phyloP scores from a whole-genome alignment of 2,113 vertebrate genomes.

The Shinisaurus crocodilurus region DNA sequence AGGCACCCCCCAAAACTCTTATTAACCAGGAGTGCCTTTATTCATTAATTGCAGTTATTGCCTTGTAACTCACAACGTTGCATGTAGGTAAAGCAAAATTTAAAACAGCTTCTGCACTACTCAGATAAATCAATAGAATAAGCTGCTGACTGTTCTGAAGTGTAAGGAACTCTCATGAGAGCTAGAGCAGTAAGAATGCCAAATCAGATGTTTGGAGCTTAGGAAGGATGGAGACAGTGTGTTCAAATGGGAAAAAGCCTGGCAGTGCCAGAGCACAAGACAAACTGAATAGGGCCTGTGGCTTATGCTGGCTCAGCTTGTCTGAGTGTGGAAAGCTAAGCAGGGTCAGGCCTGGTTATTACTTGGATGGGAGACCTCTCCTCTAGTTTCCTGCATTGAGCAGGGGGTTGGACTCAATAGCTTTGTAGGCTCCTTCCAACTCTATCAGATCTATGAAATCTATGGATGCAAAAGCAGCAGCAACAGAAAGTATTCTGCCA shows the following conservation, averaged over 20 bases:
- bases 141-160: conserved; percentile 21
- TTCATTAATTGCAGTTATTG: conserved; percentile 20
- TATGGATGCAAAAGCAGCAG: background rate
- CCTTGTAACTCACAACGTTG: conserved; percentile 1
- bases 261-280: background rate
- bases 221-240: background rate
- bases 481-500: background rate
- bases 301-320: no score
- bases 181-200: conserved; percentile 2
- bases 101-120: background rate
- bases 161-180: conserved; percentile 11
- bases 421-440: no score
- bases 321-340: no score
- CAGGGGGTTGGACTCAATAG: no score
- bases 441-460: no score
- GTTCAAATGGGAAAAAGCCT: conserved; percentile 2
- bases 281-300: background rate
- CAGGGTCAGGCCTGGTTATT: no score
- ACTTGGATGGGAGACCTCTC: no score
- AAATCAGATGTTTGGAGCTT: conserved; percentile 10
- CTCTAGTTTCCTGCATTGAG: no score
- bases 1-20: background rate
- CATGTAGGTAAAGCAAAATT: conserved; percentile 2
- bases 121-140: conserved; percentile 32
- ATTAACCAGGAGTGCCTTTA: background rate